phyloP scores from a whole-genome alignment of 2,888 invertebrate species.

The Lasioglossum marginatum region DNA sequence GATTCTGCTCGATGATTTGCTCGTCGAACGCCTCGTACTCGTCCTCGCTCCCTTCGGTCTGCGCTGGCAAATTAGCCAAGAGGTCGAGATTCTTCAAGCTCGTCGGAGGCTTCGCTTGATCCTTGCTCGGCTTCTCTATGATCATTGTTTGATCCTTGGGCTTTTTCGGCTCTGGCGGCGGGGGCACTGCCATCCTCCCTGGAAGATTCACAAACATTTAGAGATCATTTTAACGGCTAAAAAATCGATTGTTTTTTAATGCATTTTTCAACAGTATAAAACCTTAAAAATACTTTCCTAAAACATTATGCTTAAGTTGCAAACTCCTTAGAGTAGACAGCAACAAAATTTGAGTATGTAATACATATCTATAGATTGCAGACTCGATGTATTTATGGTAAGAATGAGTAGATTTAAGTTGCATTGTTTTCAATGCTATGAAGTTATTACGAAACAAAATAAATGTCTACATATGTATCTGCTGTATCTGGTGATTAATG shows the following conservation, averaged over 20 bases:
- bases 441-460: not conserved
- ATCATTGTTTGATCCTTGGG: slow-evolving; percentile 20
- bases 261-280: not conserved
- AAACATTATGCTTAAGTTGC: no score
- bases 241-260: not conserved
- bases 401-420: no score
- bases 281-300: not conserved
- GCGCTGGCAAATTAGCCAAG: slow-evolving; percentile 79
- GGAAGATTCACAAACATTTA: not conserved
- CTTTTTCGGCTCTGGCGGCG: slow-evolving; percentile 69
- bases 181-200: slow-evolving; percentile 71
- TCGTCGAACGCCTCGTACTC: slow-evolving; percentile 81
- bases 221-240: not conserved
- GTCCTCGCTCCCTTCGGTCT: slow-evolving; percentile 79
- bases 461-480: not conserved
- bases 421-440: no score
- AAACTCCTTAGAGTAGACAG: not conserved
- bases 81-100: slow-evolving; percentile 78
- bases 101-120: slow-evolving; percentile 69
- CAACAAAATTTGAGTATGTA: not conserved
- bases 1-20: slow-evolving; percentile 75
- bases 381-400: not conserved
- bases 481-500: not conserved
- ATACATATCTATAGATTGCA: not conserved
- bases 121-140: slow-evolving; percentile 34